A percentile compares a stretch with the other conserved stretches of the same genome.
Evolutionary conservation across 2,797 vertebrate genomes (phyloP).

Genomic region (Halcyon chelicuti): DNA sequence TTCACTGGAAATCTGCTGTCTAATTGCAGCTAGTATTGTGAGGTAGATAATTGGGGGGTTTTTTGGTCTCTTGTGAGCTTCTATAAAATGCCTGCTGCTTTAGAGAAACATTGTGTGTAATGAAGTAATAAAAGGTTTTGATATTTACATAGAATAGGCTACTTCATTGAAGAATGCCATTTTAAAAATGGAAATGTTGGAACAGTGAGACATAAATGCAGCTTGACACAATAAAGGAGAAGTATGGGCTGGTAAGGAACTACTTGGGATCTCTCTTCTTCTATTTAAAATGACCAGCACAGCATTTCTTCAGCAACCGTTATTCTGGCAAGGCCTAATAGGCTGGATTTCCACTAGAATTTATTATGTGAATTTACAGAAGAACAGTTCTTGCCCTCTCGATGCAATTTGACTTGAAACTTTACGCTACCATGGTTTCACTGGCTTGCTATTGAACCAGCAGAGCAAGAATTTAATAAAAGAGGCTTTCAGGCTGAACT

Average conservation of each 20-base stretch:
- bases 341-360: neutral
- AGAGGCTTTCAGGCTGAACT: neutral
- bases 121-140: neutral
- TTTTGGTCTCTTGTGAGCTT: neutral
- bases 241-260: neutral
- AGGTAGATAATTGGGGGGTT: neutral
- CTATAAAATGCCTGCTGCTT: neutral
- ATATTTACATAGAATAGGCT: neutral
- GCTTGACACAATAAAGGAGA: neutral
- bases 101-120: neutral
- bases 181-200: neutral
- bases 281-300: neutral
- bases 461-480: slow-evolving; percentile 18
- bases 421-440: neutral
- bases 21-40: neutral
- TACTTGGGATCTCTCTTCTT: neutral
- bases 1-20: neutral
- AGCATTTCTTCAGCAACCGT: neutral
- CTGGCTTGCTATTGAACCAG: neutral
- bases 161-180: neutral
- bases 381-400: neutral
- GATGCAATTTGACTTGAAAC: neutral
- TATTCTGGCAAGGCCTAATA: slow-evolving; percentile 7
- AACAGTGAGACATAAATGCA: neutral
- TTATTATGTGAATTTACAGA: slow-evolving; percentile 34